A percentile compares a stretch with the other conserved stretches of the same genome.
Evolutionary conservation across 2,113 vertebrate genomes (phyloP).

Genomic region (Bathybates hornii): DNA sequence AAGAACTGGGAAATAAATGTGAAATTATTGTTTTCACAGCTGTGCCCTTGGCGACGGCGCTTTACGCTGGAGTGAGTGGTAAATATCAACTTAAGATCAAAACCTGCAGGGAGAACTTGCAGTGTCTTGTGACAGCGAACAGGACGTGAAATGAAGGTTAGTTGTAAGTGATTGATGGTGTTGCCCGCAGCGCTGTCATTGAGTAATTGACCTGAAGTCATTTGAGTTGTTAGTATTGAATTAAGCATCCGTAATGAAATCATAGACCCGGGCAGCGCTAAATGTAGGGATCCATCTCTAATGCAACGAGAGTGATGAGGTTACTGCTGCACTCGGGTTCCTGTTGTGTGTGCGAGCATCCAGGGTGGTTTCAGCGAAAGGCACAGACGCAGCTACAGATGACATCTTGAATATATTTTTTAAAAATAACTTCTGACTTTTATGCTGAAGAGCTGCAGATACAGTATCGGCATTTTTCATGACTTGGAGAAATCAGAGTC

Average conservation of each 20-base stretch:
- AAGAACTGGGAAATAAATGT: not conserved
- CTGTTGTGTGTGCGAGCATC: not conserved
- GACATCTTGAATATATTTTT: not conserved
- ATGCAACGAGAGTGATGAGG: constrained; percentile 23
- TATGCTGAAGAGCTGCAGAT: not conserved
- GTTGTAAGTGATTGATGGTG: constrained; percentile 37
- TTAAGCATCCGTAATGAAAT: constrained; percentile 56
- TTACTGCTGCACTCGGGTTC: not conserved
- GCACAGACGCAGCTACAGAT: not conserved
- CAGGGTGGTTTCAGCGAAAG: not conserved
- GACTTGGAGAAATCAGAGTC: not conserved
- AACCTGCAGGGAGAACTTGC: not conserved
- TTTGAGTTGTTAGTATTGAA: constrained; percentile 43
- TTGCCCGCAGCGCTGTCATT: constrained; percentile 31
- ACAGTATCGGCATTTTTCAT: not conserved
- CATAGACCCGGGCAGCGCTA: constrained; percentile 3
- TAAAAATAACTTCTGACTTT: not conserved
- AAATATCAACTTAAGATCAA: not conserved
- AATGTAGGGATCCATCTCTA: constrained; percentile 10
- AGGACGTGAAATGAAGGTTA: constrained; percentile 16
- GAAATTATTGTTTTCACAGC: constrained; percentile 40
- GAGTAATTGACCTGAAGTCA: constrained; percentile 44
- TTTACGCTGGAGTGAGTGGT: not conserved
- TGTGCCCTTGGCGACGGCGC: constrained; percentile 21
- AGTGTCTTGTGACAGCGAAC: not conserved